Base-by-base conservation (phyloP, 2,888 invertebrate species). In the Noctua comes region DNA sequence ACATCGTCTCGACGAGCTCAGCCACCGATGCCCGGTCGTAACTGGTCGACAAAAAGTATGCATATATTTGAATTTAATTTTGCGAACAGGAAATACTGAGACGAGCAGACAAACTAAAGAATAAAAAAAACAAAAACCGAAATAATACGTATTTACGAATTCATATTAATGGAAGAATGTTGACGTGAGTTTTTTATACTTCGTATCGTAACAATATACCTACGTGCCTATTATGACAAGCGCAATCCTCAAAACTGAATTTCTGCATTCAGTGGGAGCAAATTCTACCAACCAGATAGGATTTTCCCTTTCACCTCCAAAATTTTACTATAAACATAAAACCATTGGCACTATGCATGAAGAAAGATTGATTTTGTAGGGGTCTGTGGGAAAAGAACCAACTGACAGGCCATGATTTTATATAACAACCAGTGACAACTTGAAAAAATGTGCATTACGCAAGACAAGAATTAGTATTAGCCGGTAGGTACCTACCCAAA, bases 31-130 rank as follows among this genome's bases (percentile, higher is more conserved):
- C 86, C 85, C 88, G 82, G 85, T 91, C 90, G 92, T 92, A 93
- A 92, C 91, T 91, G 91, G 93, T 94, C 94, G 92, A 94, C 95
- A 96, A 96, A 95, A 95, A 95, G 93, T 94, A 94, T 95, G 96
- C 94, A 96, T 96, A 96, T 86, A 96, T 96, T 96, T 95, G 93
- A 95, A 96, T 96, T 93, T 93, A 93, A 95, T 95, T 95, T 94
- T 84, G 92, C 93, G 84, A 96, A 94, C 96, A 96, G 96, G 96
- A 96, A 96, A 95, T 95, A 95, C 93, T 92, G 88, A 92, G 93
- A 93, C 91, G 89, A 89, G 89, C 91, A 88, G 91, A 92, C 92
- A 89, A 91, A 89, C 85, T 85, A 86, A 92, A 89, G 90, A 91
- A 91, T 81, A 79, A 87, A 86, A 89, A 86, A 89, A 66, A 86